Evolutionary conservation across 2,888 invertebrate species (phyloP).

Genomic region (Sarcophaga variegata): DNA sequence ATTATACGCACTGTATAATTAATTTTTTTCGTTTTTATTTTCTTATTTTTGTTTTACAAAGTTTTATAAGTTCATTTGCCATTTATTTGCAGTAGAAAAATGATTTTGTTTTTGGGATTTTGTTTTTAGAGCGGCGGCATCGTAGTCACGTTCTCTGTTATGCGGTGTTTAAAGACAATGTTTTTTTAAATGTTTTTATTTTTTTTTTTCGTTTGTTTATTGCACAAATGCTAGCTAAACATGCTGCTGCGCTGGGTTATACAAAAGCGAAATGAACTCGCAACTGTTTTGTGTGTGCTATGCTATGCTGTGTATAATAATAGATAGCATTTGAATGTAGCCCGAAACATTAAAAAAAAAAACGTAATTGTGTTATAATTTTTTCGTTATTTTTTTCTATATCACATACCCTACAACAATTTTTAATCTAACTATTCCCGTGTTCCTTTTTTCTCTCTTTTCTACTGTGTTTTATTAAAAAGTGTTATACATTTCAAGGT

Average conservation of each 20-base stretch:
- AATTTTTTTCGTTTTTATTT: slow-evolving; percentile 5
- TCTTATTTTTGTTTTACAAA: not conserved
- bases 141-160: slow-evolving; percentile 60
- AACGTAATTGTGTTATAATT: no score
- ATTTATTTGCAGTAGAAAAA: slow-evolving; percentile 33
- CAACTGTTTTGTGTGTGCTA: slow-evolving; percentile 20
- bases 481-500: no score
- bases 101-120: not conserved
- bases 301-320: slow-evolving; percentile 20
- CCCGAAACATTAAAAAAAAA: slow-evolving; percentile 9
- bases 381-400: no score
- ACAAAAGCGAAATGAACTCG: slow-evolving; percentile 1
- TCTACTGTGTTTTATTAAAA: no score
- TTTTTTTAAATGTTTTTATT: slow-evolving; percentile 42
- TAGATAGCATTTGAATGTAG: not conserved
- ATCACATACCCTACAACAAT: no score
- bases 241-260: no score
- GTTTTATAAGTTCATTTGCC: slow-evolving; percentile 44
- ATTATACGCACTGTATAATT: slow-evolving; percentile 64
- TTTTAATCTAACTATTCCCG: no score
- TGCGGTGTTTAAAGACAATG: slow-evolving; percentile 51
- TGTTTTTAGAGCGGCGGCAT: slow-evolving; percentile 65
- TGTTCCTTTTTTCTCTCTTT: no score
- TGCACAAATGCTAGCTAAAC: slow-evolving; percentile 7
- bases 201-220: not conserved